Percentiles rank a stretch among this genome's conserved stretches.
Evolutionary conservation across 2,113 vertebrate genomes (phyloP).

Genomic region (Nesoenas mayeri): DNA sequence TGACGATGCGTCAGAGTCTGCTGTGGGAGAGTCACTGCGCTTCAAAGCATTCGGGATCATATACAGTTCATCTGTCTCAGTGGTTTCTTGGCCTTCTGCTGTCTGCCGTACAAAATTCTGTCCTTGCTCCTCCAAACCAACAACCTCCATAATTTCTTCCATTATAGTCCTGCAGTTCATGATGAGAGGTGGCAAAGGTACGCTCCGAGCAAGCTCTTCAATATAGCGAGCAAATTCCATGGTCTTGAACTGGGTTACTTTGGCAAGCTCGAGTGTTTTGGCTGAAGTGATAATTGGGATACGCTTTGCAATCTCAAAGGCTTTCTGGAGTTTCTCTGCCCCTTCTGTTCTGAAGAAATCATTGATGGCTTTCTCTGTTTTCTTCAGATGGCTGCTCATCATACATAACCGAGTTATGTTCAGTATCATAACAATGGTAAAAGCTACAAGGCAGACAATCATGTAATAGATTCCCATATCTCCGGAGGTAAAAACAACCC

Average conservation of each 20-base stretch:
- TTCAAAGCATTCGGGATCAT: conserved; percentile 84
- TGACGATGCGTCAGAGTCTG: conserved; percentile 89
- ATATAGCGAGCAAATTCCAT: conserved; percentile 99
- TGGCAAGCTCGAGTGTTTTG: conserved; percentile 97
- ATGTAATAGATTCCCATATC: conserved; percentile 99
- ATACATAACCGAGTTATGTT: conserved; percentile 97
- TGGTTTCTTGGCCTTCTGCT: conserved; percentile 80
- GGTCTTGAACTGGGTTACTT: conserved; percentile 99
- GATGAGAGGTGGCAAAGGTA: conserved; percentile 96
- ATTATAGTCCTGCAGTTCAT: conserved; percentile 99
- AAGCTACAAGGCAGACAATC: conserved; percentile 97
- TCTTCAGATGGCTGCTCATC: conserved; percentile 99
- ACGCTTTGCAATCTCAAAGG: conserved; percentile 97
- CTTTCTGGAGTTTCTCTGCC: conserved; percentile 97
- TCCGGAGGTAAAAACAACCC: conserved; percentile 91
- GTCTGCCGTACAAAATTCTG: conserved; percentile 89
- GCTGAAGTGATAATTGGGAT: conserved; percentile 98
- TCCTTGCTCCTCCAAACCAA: conserved; percentile 93
- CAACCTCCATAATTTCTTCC: conserved; percentile 98
- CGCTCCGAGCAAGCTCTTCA: conserved; percentile 94
- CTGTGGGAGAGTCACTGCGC: conserved; percentile 86
- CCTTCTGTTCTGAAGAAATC: conserved; percentile 99
- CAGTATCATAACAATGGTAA: conserved; percentile 94
- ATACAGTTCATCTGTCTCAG: conserved; percentile 80
- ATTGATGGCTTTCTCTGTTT: conserved; percentile 98